Evolutionary conservation across 2,113 vertebrate species (phyloP).

Genomic region (Crypturellus undulatus): DNA sequence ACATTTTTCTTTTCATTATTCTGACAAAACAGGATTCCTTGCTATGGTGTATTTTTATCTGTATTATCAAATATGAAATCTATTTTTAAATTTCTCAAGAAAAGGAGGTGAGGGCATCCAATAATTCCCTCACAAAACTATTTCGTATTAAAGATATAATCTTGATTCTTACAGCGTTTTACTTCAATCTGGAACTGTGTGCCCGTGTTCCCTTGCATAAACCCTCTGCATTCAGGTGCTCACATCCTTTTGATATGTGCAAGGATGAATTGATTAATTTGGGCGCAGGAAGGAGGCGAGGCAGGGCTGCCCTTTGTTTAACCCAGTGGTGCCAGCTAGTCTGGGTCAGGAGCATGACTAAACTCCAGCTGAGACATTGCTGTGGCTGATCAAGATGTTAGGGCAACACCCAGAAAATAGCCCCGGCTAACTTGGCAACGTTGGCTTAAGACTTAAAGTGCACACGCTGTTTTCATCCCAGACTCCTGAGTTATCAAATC

Average conservation of each 20-base stretch:
- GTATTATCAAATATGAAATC: constrained; percentile 26
- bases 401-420: constrained; percentile 67
- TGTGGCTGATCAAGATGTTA: constrained; percentile 69
- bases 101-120: neutral
- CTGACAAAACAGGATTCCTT: constrained; percentile 13
- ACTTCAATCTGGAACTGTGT: neutral
- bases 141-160: neutral
- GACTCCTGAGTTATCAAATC: neutral
- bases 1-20: neutral
- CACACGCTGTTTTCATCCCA: neutral
- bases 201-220: neutral
- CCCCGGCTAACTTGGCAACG: constrained; percentile 19
- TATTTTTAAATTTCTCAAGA: constrained; percentile 13
- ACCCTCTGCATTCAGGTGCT: constrained; percentile 4
- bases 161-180: neutral
- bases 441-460: neutral
- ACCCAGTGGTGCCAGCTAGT: constrained; percentile 74
- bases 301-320: constrained; percentile 71
- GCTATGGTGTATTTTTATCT: neutral
- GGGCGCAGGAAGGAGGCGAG: constrained; percentile 48
- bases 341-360: constrained; percentile 73
- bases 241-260: constrained; percentile 48
- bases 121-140: neutral
- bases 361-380: constrained; percentile 71
- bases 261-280: constrained; percentile 65